phyloP scores from a whole-genome alignment of 2,797 vertebrate genomes.

The Enteromius unitaeniatus region DNA sequence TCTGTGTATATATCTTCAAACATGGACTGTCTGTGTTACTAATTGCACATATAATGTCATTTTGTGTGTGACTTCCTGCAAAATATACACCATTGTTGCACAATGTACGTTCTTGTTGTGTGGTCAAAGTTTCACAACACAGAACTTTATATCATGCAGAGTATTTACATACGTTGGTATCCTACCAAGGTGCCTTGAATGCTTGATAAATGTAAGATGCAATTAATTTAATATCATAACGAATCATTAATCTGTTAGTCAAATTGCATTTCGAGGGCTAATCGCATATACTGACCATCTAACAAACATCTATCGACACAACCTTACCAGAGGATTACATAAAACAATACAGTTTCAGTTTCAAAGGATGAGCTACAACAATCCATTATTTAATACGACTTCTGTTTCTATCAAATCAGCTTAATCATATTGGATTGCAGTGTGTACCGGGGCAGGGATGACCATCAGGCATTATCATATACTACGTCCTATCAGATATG shows the following conservation, averaged over 20 bases:
- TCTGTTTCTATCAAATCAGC: conserved; percentile 23
- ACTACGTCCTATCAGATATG: not conserved
- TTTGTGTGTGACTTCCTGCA: conserved; percentile 53
- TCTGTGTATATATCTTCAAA: conserved; percentile 52
- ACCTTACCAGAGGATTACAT: conserved; percentile 61
- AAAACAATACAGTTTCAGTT: conserved; percentile 51
- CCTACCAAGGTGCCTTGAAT: conserved; percentile 70
- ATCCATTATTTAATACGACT: conserved; percentile 28
- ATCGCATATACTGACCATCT: conserved; percentile 67
- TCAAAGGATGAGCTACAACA: conserved; percentile 5
- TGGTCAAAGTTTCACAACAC: conserved; percentile 53
- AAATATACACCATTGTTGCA: conserved; percentile 49
- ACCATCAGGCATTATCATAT: conserved; percentile 6
- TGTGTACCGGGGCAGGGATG: not conserved
- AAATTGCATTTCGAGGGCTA: conserved; percentile 68
- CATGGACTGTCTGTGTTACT: conserved; percentile 63
- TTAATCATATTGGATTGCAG: conserved; percentile 34
- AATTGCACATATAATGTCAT: conserved; percentile 53
- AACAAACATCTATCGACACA: conserved; percentile 64
- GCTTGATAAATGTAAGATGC: conserved; percentile 65
- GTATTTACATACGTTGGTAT: conserved; percentile 68
- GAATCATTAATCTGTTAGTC: conserved; percentile 71
- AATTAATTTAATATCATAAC: conserved; percentile 46
- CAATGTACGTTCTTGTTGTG: conserved; percentile 47
- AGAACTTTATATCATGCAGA: conserved; percentile 62